These are phyloP conservation scores for Agrotis ipsilon DNA, from an alignment of 2,888 invertebrate genomes.

Conservation along the genomic window DNA sequence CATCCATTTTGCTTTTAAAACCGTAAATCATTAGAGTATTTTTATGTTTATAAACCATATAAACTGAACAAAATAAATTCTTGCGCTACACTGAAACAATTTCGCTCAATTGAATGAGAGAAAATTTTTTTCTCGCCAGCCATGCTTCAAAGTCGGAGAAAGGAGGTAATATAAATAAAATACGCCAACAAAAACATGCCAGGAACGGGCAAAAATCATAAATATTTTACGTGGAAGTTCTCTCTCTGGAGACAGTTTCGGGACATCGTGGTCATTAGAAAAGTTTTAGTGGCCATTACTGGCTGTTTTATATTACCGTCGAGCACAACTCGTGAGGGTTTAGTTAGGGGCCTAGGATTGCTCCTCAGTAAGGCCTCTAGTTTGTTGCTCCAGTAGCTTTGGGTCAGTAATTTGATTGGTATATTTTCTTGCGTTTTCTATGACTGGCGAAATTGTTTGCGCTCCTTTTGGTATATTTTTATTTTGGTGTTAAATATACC, in stretches of 20 bases:
- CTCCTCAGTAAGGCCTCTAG: constrained; percentile 39
- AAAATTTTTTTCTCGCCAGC: constrained; percentile 27
- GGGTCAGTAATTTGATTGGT: constrained; percentile 47
- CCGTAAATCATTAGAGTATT: constrained; percentile 2
- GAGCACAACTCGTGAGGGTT: constrained; percentile 73
- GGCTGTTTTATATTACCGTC: constrained; percentile 82
- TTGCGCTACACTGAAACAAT: constrained; percentile 30
- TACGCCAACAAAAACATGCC: constrained; percentile 69
- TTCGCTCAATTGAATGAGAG: constrained; percentile 30
- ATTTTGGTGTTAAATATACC: no score
- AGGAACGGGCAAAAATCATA: constrained; percentile 75
- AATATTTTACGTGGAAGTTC: constrained; percentile 82
- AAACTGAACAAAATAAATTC: constrained; percentile 12
- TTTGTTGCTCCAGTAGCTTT: constrained; percentile 45
- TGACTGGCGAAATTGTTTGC: constrained; percentile 16
- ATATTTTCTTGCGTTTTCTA: constrained; percentile 25
- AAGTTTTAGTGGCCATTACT: constrained; percentile 87
- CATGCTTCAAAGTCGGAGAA: constrained; percentile 58
- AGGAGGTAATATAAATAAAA: constrained; percentile 72
- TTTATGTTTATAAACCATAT: background rate
- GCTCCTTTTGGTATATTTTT: constrained; percentile 5
- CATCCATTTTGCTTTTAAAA: background rate
- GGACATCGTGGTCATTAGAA: constrained; percentile 85
- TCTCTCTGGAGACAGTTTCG: constrained; percentile 84
- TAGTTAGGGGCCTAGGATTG: constrained; percentile 59